These are phyloP conservation scores for Brachionus koreanus DNA, from an alignment of 1,140 invertebrate genomes.

Conservation along the genomic window DNA sequence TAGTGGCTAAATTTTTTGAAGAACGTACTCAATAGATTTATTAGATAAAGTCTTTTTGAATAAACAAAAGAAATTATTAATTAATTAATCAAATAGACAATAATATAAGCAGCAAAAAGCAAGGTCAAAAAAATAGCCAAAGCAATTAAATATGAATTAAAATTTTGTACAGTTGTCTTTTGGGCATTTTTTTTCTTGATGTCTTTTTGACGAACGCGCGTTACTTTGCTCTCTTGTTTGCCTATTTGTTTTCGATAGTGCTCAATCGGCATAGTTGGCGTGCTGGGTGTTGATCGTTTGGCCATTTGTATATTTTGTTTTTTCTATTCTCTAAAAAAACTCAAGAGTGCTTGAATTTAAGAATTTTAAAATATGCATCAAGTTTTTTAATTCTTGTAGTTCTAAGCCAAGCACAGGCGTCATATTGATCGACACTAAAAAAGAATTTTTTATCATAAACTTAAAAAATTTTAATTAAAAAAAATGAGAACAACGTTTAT, in stretches of 20 bases:
- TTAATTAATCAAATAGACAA: neutral
- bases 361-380: neutral
- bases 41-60: neutral
- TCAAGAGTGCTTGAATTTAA: neutral
- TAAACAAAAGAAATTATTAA: neutral
- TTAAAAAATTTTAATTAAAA: neutral
- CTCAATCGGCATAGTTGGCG: neutral
- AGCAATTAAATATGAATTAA: neutral
- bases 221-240: constrained; percentile 7
- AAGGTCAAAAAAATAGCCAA: neutral
- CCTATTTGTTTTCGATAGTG: constrained; percentile 34
- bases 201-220: neutral
- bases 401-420: neutral
- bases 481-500: neutral
- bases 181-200: constrained; percentile 7
- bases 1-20: constrained; percentile 7
- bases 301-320: neutral
- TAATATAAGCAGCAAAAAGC: neutral
- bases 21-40: neutral
- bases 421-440: neutral
- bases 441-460: constrained; percentile 5
- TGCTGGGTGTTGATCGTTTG: neutral
- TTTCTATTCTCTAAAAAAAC: neutral
- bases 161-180: neutral
- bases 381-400: neutral